Evolutionary conservation across 2,113 vertebrate species (phyloP).

Genomic region (Lethenteron camtschaticum): DNA sequence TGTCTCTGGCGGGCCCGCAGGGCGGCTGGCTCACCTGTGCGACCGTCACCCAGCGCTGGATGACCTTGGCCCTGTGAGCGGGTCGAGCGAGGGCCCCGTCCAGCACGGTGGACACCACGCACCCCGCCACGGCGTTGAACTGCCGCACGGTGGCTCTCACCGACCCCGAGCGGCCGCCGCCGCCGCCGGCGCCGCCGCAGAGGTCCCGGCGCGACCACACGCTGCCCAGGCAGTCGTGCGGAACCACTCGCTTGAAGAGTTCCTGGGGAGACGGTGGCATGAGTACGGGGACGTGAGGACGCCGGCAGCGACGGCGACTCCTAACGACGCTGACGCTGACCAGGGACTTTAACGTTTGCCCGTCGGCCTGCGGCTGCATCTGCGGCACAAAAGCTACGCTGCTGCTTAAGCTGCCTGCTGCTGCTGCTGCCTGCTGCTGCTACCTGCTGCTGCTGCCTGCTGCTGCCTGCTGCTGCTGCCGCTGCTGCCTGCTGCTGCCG

Average conservation of each 20-base stretch:
- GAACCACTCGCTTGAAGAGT: slow-evolving; percentile 70
- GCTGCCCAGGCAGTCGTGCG: slow-evolving; percentile 71
- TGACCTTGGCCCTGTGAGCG: slow-evolving; percentile 51
- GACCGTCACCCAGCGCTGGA: slow-evolving; percentile 80
- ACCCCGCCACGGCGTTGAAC: slow-evolving; percentile 65
- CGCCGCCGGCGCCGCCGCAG: neutral
- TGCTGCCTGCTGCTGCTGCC: no score
- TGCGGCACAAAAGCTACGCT: no score
- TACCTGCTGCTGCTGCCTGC: no score
- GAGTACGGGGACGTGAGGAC: no score
- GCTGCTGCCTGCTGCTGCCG: no score
- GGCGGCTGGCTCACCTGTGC: slow-evolving; percentile 34
- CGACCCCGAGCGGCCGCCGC: neutral
- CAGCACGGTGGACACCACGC: slow-evolving; percentile 60
- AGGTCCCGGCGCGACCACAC: slow-evolving; percentile 56
- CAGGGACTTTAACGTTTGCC: no score
- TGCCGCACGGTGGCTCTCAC: slow-evolving; percentile 66
- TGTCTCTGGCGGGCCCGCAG: no score
- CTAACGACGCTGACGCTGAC: no score
- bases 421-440: no score
- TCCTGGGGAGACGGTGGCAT: slow-evolving; percentile 21
- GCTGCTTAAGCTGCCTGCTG: no score
- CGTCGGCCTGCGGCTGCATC: no score
- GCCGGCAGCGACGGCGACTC: no score
- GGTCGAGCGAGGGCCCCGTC: slow-evolving; percentile 36